A percentile compares a stretch with the other conserved stretches of the same genome.
Evolutionary conservation across 2,797 vertebrate species (phyloP).

Genomic region (Spheniscus humboldti): DNA sequence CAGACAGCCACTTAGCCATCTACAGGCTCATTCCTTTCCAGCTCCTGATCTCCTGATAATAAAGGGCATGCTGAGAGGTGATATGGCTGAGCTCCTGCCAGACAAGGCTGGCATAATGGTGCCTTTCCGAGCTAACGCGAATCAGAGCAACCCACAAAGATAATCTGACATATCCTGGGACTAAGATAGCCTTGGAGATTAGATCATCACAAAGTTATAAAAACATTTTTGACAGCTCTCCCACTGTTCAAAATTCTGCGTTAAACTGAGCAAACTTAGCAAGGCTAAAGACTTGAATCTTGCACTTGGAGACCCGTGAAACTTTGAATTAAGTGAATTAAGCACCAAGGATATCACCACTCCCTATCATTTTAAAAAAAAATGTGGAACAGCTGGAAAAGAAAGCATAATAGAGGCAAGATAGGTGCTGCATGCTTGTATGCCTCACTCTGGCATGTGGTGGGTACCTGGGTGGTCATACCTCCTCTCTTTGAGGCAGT

Average conservation of each 20-base stretch:
- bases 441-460: background rate
- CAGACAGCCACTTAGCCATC: background rate
- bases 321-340: background rate
- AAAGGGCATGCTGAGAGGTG: background rate
- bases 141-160: background rate
- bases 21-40: background rate
- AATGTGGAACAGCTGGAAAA: background rate
- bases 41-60: background rate
- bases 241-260: background rate
- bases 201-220: background rate
- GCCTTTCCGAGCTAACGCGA: background rate
- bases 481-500: background rate
- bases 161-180: background rate
- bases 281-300: background rate
- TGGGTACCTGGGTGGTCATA: background rate
- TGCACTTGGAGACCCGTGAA: background rate
- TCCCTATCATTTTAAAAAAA: background rate
- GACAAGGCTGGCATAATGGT: background rate
- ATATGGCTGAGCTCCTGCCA: background rate
- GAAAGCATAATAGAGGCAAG: background rate
- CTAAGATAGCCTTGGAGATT: background rate
- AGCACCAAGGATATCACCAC: background rate
- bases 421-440: background rate
- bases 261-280: background rate
- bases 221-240: background rate